A percentile compares a stretch with the other conserved stretches of the same genome.
These are phyloP conservation scores for Neogale vison DNA, from an alignment of 2,113 vertebrate genomes.

Conservation along the genomic window DNA sequence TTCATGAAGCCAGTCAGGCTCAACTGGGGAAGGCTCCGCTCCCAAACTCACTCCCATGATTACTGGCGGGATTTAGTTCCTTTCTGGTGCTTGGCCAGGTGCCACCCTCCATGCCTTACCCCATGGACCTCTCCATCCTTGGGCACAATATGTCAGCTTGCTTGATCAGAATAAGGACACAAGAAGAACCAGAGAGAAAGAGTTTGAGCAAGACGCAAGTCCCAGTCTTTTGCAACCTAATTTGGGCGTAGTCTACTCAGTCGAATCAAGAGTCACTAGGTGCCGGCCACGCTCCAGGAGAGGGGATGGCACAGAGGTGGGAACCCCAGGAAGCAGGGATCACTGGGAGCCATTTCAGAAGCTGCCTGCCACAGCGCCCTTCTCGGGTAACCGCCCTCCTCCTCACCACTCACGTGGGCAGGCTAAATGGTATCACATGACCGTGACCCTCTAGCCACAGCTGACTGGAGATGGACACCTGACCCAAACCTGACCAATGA, in stretches of 20 bases:
- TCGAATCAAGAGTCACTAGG: background rate
- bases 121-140: background rate
- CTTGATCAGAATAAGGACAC: background rate
- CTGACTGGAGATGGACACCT: background rate
- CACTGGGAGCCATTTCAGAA: background rate
- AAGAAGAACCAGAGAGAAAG: background rate
- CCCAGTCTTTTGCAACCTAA: background rate
- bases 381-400: background rate
- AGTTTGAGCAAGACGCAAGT: background rate
- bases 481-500: background rate
- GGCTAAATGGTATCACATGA: background rate
- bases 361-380: fast-evolving
- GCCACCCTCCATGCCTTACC: background rate
- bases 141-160: background rate
- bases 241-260: background rate
- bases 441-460: background rate
- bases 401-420: background rate
- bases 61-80: background rate
- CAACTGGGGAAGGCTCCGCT: background rate
- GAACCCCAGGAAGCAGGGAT: background rate
- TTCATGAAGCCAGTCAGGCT: background rate
- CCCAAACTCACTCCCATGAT: background rate
- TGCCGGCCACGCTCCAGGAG: background rate
- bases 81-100: background rate
- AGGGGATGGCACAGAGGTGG: background rate